Conservation (phyloP, 2,888 invertebrate genomes). For the Abscondita cerata region DNA sequence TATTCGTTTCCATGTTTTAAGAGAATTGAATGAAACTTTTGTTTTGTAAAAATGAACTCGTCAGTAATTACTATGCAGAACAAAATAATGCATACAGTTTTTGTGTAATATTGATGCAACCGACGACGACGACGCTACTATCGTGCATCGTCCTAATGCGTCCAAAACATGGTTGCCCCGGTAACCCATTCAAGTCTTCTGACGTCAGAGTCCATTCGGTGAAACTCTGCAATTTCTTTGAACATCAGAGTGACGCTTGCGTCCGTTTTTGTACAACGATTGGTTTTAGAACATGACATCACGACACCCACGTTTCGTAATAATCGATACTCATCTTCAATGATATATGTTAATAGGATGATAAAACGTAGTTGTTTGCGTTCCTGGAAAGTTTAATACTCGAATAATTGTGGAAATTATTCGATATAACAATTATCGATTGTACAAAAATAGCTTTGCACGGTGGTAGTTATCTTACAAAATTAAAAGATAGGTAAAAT, state of each 20-base stretch:
- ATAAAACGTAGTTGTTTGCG: conserved; percentile 1
- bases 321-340: conserved; percentile 46
- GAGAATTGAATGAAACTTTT: not conserved
- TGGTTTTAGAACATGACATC: conserved; percentile 45
- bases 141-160: conserved; percentile 40
- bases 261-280: conserved; percentile 37
- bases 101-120: conserved; percentile 33
- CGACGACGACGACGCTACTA: conserved; percentile 18
- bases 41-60: too few relatives aligned
- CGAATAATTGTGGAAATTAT: not conserved
- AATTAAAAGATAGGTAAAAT: too few relatives aligned
- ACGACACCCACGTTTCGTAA: conserved; percentile 46
- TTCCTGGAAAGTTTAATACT: conserved; percentile 1
- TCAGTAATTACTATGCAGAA: conserved; percentile 13
- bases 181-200: conserved; percentile 52
- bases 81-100: conserved; percentile 23
- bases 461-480: too few relatives aligned
- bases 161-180: conserved; percentile 47
- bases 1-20: not conserved
- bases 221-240: conserved; percentile 47
- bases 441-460: not conserved
- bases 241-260: conserved; percentile 46
- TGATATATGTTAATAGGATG: conserved; percentile 31
- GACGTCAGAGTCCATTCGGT: conserved; percentile 51
- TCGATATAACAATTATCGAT: not conserved